Base-by-base conservation (phyloP, 2,113 vertebrate species). In the Salvelinus namaycush region DNA sequence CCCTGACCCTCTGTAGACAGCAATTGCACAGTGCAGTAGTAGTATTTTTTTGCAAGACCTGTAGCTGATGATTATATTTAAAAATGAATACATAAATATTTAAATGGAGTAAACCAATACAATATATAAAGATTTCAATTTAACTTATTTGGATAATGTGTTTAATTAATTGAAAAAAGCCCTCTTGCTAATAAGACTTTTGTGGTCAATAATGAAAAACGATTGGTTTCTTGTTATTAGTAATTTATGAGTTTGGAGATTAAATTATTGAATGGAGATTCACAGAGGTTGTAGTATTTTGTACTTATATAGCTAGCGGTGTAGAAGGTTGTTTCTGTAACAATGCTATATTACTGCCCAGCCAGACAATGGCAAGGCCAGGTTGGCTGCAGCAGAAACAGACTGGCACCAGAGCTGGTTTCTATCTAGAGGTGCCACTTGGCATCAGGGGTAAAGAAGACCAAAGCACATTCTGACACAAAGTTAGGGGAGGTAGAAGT, bases 101-200 rank as follows among this genome's bases (percentile, higher is more conserved):
- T 92, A 92, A 93, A 91, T 85, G 85, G 87, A 90, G 82, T 89
- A 81, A 89, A 89, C 39, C 79, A 65, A 87, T 87, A 87, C 67
- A 75, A 78, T 90, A 84, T 90, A 90, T 91, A 84, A 83, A 85
- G 79, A 86, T 87, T 89, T 91, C 81, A 81, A 86, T 89, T 89
- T 91, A 91, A 93, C 74, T 92, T 92, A 89, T 92, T 89, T 88
- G 87, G 82, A 82, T 83, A 85, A 77, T 85, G 86, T 91, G 79
- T 90, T 82, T 82, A 62, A 89, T 88, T 29, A 84, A 54, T 54
- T 54, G 14, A 54, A 54, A 83, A 76, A 81, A 39, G 79, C 86
- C 79, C 77, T 88, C 76, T 83, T 75, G 26, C 48, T 68, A 18
- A 76, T 68, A 18, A 76, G 31, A 78, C 84, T 68, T 83, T 85